Percentiles rank a stretch among this genome's conserved stretches.
Conservation (phyloP, 2,797 vertebrate genomes). For the Gambusia yucatana region DNA sequence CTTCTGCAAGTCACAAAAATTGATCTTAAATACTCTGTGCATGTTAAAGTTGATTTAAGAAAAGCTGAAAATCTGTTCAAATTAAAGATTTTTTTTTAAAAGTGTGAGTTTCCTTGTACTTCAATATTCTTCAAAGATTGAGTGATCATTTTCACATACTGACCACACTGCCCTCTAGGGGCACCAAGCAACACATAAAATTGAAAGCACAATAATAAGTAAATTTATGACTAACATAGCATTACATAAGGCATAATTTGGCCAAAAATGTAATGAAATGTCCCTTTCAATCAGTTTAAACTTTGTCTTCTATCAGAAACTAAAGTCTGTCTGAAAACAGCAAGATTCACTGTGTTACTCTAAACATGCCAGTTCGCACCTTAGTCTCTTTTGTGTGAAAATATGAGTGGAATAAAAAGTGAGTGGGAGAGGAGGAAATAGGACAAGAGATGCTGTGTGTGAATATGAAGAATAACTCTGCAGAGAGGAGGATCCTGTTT, state of each 20-base stretch:
- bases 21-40: neutral
- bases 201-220: neutral
- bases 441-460: constrained; percentile 47
- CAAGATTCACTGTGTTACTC: constrained; percentile 17
- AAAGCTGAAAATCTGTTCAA: neutral
- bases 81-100: neutral
- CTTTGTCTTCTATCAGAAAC: neutral
- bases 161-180: constrained; percentile 17
- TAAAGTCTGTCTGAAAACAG: constrained; percentile 9
- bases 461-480: constrained; percentile 49
- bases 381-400: constrained; percentile 38
- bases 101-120: neutral
- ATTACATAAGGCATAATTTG: neutral
- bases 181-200: neutral
- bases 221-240: neutral
- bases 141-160: neutral
- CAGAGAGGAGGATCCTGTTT: constrained; percentile 37
- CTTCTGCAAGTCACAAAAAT: neutral
- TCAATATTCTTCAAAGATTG: neutral
- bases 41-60: neutral
- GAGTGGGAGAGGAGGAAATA: constrained; percentile 61
- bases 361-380: constrained; percentile 16
- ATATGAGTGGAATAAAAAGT: constrained; percentile 55
- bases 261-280: neutral
- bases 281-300: neutral